A percentile compares a stretch with the other conserved stretches of the same genome.
phyloP scores from a whole-genome alignment of 2,888 invertebrate genomes.

The Timandra comae region DNA sequence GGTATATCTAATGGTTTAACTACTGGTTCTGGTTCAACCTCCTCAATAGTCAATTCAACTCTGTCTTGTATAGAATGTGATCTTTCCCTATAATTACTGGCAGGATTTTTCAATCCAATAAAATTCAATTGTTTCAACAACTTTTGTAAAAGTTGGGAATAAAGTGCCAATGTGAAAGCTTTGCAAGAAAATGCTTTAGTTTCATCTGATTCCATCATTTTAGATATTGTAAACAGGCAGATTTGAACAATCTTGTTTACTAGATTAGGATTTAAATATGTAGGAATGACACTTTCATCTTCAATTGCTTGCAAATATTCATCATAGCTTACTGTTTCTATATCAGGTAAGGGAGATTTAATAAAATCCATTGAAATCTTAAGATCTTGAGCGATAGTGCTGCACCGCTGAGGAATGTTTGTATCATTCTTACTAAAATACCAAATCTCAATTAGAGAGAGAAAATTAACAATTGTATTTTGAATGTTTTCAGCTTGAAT shows the following conservation, averaged over 20 bases:
- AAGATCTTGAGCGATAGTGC: slow-evolving; percentile 82
- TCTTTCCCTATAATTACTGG: slow-evolving; percentile 45
- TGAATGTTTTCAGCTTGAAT: slow-evolving; percentile 70
- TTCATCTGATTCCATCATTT: slow-evolving; percentile 84
- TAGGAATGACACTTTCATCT: slow-evolving; percentile 70
- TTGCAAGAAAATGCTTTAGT: slow-evolving; percentile 87
- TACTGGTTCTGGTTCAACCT: slow-evolving; percentile 20
- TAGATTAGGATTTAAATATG: slow-evolving; percentile 79
- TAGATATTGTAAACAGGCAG: slow-evolving; percentile 87
- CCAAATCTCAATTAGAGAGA: slow-evolving; percentile 79
- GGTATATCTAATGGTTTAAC: slow-evolving; percentile 11
- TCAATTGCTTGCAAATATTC: slow-evolving; percentile 68
- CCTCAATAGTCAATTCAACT: too few relatives aligned
- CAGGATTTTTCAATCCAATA: slow-evolving; percentile 66
- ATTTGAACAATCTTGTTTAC: slow-evolving; percentile 90
- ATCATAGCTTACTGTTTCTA: slow-evolving; percentile 63
- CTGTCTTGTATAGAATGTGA: slow-evolving; percentile 21
- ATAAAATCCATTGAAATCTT: slow-evolving; percentile 81
- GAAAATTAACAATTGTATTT: slow-evolving; percentile 64
- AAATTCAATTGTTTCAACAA: slow-evolving; percentile 57
- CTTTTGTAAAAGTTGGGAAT: slow-evolving; percentile 83
- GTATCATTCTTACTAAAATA: slow-evolving; percentile 79
- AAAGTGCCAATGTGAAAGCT: slow-evolving; percentile 89
- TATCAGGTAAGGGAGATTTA: slow-evolving; percentile 66
- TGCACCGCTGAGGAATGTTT: slow-evolving; percentile 81